Evolutionary conservation across 2,113 vertebrate species (phyloP), one percentile per base, ranked within the genome.

Genomic region (Rhinopomastus cyanomelas): DNA sequence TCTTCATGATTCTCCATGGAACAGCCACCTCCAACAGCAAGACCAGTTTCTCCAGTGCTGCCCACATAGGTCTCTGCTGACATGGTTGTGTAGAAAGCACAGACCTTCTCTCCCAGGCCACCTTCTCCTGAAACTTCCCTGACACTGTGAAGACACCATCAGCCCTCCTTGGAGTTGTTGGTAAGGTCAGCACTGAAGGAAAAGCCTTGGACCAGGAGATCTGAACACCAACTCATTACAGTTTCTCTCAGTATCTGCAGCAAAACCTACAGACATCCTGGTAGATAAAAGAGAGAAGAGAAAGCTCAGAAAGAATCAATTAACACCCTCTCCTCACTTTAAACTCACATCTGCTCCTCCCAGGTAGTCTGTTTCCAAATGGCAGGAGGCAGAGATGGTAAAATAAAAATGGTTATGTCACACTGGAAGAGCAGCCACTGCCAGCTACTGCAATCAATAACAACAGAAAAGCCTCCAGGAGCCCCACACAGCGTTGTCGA

Each of bases 361-460:
- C 48, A 44, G 44, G 60, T 69, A 44, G 30, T 91, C 76, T 85
- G 46, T 42, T 89, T 85, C 62, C 93, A 36, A 75, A 46, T 2
- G 32, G 61, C 44, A 75, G 18, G 19, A 11, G 12, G 36, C 46
- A 72, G 66, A 57, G 71, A 64, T 26, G 26, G 57, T 51, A 17
- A 30, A 59, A 60, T 5, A 39, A 53, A 48, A 83, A 27, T 16
- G 29, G 21, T 52, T 75, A 11, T n/a, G 76, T 77, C 26, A 25
- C 52, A 26, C 9, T 34, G 72, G 19, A 73, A 32, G 30, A 53
- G 42, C 0, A 0, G 23, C 20, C 53, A 16, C 26, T 1, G 1
- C 16, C 57, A 80, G 4, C 42, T 1, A 2, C 42, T 32, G 19
- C 34, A 29, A 67, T 69, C 4, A 11, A 36, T 26, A 84, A 39